These are phyloP conservation scores for Trogon melanurus DNA, from an alignment of 2,113 vertebrate species.

Conservation along the genomic window DNA sequence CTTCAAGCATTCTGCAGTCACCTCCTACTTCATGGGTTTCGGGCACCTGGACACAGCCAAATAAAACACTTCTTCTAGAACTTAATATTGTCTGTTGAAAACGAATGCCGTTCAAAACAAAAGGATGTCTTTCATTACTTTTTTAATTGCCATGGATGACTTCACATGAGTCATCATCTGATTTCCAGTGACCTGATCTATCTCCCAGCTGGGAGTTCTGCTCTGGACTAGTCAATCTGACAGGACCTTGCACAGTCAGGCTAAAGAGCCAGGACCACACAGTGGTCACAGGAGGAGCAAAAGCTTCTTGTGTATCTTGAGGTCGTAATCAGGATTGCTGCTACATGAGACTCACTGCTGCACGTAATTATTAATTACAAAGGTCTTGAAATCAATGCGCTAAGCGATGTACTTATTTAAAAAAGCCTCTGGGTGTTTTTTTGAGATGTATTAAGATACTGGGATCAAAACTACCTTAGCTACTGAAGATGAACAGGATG, in stretches of 20 bases:
- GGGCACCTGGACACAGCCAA: background rate
- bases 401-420: background rate
- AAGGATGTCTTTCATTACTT: background rate
- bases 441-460: background rate
- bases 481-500: background rate
- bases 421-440: background rate
- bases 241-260: background rate
- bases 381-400: background rate
- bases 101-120: background rate
- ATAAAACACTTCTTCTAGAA: background rate
- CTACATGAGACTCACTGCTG: background rate
- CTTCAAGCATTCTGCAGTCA: background rate
- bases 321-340: background rate
- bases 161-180: background rate
- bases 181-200: background rate
- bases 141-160: background rate
- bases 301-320: background rate
- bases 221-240: background rate
- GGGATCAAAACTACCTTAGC: background rate
- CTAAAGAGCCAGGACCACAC: background rate
- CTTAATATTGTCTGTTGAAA: background rate
- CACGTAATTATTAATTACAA: background rate
- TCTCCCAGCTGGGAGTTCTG: background rate
- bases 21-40: background rate
- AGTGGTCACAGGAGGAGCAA: background rate